Base-by-base conservation (phyloP, 2,797 vertebrate species). In the Oryzias sinensis region DNA sequence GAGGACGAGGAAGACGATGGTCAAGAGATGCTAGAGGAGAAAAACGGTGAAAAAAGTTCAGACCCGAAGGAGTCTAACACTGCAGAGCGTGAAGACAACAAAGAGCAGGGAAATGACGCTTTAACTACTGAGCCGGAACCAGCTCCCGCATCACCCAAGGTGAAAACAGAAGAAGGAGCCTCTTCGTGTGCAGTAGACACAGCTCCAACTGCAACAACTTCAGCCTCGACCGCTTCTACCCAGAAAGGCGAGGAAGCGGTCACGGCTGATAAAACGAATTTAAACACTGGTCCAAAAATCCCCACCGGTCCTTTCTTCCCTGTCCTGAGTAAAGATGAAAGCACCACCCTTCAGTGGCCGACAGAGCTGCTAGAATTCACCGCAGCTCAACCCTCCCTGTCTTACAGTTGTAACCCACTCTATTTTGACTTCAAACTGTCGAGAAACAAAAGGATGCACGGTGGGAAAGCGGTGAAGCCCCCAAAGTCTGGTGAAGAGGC, bases 351-450 rank as follows among this genome's bases (percentile, higher is more conserved):
- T 67, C 97, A 98, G 88, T 99, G 97, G 97, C 97, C 97, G 43
- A 97, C 97, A 0, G 97, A 99, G 87, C 94, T 99, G n/a, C 88
- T 98, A n/a, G 94, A 98, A 73, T 97, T 98, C 57, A 99, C 97
- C 18, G 95, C 93, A 88, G 92, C 94, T 15, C 91, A 94, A 58
- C 97, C 97, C 0, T 95, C 95, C 0, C 87, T 99, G 49, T 98
- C 97, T 0, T 99, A 98, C 75, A 99, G 97, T 79, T 99, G 97
- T 77, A 99, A 99, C 56, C 97, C 97, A 14, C 92, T 99, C 40
- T 99, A 99, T 80, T 99, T 99, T 53, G 97, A 99, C 79, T 99
- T 99, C 82, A 99, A 99, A 70, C 90, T 94, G 66, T 97, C 96
- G 18, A 92, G 95, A 60, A 97, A 97, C 84, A 97, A 95, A 88